Evolutionary conservation across 2,888 invertebrate genomes (phyloP).

Genomic region (Salpingus planirostris): DNA sequence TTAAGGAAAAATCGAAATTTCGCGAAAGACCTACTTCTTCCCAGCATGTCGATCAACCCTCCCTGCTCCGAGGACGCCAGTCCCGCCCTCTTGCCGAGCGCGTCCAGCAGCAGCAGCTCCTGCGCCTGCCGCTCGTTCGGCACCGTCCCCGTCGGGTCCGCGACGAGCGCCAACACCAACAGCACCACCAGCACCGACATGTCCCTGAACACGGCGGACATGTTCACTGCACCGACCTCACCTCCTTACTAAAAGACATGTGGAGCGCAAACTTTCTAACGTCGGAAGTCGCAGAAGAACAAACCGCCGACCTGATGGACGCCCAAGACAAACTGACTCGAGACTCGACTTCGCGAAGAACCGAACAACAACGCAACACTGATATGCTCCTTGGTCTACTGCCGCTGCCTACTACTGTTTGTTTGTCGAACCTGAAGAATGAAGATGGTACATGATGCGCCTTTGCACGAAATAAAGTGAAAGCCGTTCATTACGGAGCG

Average conservation of each 20-base stretch:
- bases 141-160: slow-evolving; percentile 34
- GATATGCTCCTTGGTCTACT: too few relatives aligned
- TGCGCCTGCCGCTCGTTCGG: slow-evolving; percentile 62
- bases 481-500: too few relatives aligned
- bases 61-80: slow-evolving; percentile 51
- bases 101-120: slow-evolving; percentile 64
- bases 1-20: too few relatives aligned
- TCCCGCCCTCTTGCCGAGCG: slow-evolving; percentile 57
- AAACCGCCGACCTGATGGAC: too few relatives aligned
- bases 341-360: too few relatives aligned
- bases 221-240: slow-evolving; percentile 30
- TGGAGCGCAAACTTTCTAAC: slow-evolving; percentile 30
- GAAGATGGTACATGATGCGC: too few relatives aligned
- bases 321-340: too few relatives aligned
- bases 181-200: slow-evolving; percentile 17
- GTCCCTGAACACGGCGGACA: slow-evolving; percentile 11
- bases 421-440: too few relatives aligned
- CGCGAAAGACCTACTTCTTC: slow-evolving; percentile 58
- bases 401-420: too few relatives aligned
- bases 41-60: slow-evolving; percentile 74
- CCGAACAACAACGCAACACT: too few relatives aligned
- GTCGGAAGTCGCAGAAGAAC: slow-evolving; percentile 23
- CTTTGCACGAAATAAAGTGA: too few relatives aligned
- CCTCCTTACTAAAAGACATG: slow-evolving; percentile 31
- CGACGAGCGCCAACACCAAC: slow-evolving; percentile 17